Conservation (phyloP, 1,140 invertebrate genomes). For the Leguminivora glycinivorella region DNA sequence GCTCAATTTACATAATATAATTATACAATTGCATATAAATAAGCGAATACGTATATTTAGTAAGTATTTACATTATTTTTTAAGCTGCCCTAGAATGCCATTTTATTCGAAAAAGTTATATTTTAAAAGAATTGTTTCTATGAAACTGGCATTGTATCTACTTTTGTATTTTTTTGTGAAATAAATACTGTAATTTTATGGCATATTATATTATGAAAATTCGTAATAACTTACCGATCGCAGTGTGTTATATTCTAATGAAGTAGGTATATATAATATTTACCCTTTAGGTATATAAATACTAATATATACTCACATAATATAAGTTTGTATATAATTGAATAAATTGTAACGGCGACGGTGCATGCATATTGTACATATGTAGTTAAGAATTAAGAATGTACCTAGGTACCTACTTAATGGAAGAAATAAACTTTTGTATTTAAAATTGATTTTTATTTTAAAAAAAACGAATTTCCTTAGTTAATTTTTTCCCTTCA, state of each 20-base stretch:
- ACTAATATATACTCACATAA: constrained; percentile 27
- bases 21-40: constrained; percentile 15
- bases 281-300: constrained; percentile 17
- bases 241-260: not conserved
- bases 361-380: constrained; percentile 39
- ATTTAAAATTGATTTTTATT: constrained; percentile 32
- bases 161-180: no score
- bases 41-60: not conserved
- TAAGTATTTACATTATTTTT: not conserved
- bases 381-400: no score
- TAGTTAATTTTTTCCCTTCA: no score
- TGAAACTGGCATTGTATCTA: no score
- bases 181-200: no score
- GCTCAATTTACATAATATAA: constrained; percentile 22
- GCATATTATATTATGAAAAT: no score
- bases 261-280: not conserved
- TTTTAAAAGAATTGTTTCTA: not conserved
- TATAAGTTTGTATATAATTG: constrained; percentile 8
- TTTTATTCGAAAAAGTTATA: not conserved
- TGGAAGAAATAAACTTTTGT: constrained; percentile 37
- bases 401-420: constrained; percentile 31
- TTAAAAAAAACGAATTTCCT: no score
- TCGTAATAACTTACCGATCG: not conserved
- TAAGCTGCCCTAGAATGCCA: not conserved
- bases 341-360: not conserved